Conservation (phyloP, 2,888 invertebrate species). For the Horisme vitalbata region DNA sequence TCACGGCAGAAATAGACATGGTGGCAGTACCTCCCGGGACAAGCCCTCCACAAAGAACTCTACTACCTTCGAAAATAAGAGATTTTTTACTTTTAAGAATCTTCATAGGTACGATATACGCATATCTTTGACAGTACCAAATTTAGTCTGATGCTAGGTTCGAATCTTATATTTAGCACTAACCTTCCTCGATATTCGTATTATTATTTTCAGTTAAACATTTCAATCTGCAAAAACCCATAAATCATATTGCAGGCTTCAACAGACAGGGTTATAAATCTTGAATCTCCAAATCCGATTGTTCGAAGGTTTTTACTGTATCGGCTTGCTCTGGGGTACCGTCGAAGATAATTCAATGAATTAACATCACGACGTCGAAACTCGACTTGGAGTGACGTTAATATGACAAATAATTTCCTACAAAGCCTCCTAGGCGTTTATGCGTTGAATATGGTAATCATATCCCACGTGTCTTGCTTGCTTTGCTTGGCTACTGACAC, state of each 20-base stretch:
- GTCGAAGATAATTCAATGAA: slow-evolving; percentile 71
- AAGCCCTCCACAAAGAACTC: no score
- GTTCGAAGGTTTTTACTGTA: slow-evolving; percentile 7
- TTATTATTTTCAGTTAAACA: no score
- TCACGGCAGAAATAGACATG: no score
- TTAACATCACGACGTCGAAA: slow-evolving; percentile 67
- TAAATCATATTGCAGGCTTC: not conserved
- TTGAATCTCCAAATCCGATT: not conserved
- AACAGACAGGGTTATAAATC: not conserved
- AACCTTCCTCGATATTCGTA: no score
- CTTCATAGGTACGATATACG: no score
- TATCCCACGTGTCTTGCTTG: slow-evolving; percentile 64
- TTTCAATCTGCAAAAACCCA: not conserved
- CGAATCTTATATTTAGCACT: no score
- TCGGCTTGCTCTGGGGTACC: slow-evolving; percentile 40
- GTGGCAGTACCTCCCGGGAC: no score
- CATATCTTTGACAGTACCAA: no score
- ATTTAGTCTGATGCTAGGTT: no score
- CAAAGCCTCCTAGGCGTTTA: slow-evolving; percentile 63
- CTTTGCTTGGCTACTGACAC: slow-evolving; percentile 49
- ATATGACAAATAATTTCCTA: slow-evolving; percentile 80
- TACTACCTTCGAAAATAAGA: no score
- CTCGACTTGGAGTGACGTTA: slow-evolving; percentile 71
- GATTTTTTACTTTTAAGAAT: no score
- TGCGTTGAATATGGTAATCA: slow-evolving; percentile 78